Evolutionary conservation across 2,797 vertebrate species (phyloP).

Genomic region (Lagorchestes hirsutus): DNA sequence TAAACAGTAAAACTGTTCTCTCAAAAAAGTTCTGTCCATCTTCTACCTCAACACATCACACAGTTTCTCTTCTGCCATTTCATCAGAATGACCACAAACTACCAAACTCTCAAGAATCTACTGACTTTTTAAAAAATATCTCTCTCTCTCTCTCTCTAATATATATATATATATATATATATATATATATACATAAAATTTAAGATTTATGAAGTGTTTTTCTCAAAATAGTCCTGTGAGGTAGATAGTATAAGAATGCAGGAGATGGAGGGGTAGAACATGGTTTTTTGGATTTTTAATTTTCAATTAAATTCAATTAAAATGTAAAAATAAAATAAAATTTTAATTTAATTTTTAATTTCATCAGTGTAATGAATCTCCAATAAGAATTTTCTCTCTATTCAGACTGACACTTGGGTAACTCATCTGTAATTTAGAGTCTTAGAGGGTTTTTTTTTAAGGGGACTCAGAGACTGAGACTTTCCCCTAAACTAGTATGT

Average conservation of each 20-base stretch:
- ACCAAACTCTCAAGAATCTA: neutral
- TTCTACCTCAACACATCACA: neutral
- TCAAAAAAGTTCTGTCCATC: neutral
- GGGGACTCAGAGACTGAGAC: neutral
- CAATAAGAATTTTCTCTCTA: neutral
- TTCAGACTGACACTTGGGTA: neutral
- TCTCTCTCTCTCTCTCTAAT: too few relatives aligned
- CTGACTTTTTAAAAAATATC: neutral
- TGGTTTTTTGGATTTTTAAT: neutral
- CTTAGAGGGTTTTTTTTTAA: neutral
- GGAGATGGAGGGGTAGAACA: neutral
- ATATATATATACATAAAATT: neutral
- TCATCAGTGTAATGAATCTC: neutral
- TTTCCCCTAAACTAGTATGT: neutral
- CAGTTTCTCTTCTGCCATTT: neutral
- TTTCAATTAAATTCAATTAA: too few relatives aligned
- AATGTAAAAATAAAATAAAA: too few relatives aligned
- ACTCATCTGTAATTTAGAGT: neutral
- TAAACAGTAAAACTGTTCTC: neutral
- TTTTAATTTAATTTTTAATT: neutral
- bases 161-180: too few relatives aligned
- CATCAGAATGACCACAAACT: neutral
- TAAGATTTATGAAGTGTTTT: neutral
- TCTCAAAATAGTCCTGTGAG: neutral
- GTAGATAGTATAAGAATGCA: neutral